Percentiles rank a stretch among this genome's conserved stretches.
Conservation (phyloP, 1,140 invertebrate genomes). For the Tribolium madens region DNA sequence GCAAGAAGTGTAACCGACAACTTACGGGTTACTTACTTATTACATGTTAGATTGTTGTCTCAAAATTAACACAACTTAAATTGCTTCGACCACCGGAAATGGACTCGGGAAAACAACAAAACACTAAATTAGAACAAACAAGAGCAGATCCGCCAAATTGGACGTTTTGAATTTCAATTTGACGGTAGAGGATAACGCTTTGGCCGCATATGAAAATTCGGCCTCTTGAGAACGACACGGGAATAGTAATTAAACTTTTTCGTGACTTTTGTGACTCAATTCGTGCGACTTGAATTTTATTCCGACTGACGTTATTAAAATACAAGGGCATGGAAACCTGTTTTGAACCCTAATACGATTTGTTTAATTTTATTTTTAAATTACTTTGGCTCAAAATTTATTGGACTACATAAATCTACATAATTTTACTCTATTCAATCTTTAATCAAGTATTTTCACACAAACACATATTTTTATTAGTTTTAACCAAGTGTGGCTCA, state of each 20-base stretch:
- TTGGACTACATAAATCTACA: neutral
- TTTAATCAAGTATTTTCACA: neutral
- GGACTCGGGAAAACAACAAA: slow-evolving; percentile 2
- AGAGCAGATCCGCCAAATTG: neutral
- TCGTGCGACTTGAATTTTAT: slow-evolving; percentile 1
- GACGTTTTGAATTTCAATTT: slow-evolving; percentile 5
- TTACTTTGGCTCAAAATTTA: neutral
- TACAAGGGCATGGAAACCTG: neutral
- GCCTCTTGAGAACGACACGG: slow-evolving; percentile 10
- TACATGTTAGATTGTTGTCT: slow-evolving; percentile 35
- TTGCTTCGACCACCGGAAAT: slow-evolving; percentile 20
- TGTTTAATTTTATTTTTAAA: neutral
- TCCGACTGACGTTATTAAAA: neutral
- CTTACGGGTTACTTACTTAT: slow-evolving; percentile 36
- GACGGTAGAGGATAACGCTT: slow-evolving; percentile 4
- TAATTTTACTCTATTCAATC: neutral
- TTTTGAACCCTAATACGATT: neutral
- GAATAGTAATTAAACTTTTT: slow-evolving; percentile 37
- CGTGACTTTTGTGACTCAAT: slow-evolving; percentile 5
- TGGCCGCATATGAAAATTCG: slow-evolving; percentile 4
- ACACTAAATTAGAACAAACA: slow-evolving; percentile 1
- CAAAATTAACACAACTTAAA: slow-evolving; percentile 37
- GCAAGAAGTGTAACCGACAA: slow-evolving; percentile 41
- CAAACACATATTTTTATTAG: neutral
- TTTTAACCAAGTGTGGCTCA: too few species aligned